phyloP scores from a whole-genome alignment of 2,113 vertebrate genomes.

The Equus quagga region DNA sequence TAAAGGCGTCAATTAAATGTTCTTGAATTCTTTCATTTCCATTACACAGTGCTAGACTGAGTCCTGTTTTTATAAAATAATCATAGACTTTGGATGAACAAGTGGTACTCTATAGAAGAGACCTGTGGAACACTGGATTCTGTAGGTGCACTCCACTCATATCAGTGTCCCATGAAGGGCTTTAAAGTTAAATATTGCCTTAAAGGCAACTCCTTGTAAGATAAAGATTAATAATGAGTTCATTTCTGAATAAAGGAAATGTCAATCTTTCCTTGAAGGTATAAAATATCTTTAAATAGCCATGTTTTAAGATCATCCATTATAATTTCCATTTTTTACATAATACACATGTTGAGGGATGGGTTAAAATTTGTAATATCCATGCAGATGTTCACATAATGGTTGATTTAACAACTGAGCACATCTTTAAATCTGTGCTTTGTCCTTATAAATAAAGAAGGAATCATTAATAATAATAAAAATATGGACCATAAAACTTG shows the following conservation, averaged over 20 bases:
- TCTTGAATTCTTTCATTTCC: not conserved
- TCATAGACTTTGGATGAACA: not conserved
- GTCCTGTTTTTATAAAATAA: not conserved
- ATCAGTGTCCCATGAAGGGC: fast-evolving
- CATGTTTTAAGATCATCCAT: not conserved
- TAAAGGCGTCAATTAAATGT: too few species aligned
- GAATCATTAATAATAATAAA: not conserved
- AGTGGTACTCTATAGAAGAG: not conserved
- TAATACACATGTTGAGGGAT: not conserved
- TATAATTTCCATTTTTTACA: fast-evolving
- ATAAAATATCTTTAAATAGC: not conserved
- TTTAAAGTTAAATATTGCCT: not conserved
- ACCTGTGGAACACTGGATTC: not conserved
- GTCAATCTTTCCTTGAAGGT: not conserved
- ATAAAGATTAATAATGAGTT: not conserved
- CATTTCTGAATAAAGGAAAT: not conserved
- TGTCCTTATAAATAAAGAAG: not conserved
- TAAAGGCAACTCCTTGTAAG: fast-evolving
- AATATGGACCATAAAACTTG: not conserved
- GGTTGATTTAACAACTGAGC: not conserved
- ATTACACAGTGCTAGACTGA: not conserved
- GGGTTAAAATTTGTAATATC: too few species aligned
- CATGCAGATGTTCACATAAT: not conserved
- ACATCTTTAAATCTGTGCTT: not conserved
- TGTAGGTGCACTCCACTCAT: too few species aligned